These are phyloP conservation scores for Otolemur crassicaudatus DNA, from an alignment of 2,797 vertebrate species.

Conservation along the genomic window DNA sequence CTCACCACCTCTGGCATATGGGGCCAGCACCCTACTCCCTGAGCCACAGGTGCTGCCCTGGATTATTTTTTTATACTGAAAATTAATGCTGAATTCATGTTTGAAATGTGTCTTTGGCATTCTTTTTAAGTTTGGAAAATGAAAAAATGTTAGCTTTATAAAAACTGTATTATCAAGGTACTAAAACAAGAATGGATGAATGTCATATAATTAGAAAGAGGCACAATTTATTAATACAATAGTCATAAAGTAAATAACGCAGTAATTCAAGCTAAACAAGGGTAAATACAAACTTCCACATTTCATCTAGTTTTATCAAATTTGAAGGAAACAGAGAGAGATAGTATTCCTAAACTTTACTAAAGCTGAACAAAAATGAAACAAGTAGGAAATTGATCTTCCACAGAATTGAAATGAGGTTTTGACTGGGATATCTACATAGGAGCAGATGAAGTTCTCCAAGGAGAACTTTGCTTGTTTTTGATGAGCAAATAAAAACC, in stretches of 20 bases:
- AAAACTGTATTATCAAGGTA: neutral
- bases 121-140: neutral
- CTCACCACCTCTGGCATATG: too few relatives aligned
- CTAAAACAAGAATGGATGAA: neutral
- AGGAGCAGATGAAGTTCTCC: neutral
- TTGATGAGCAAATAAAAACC: neutral
- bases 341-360: neutral
- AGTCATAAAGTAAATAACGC: neutral
- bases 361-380: neutral
- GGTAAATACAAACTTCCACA: neutral
- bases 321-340: neutral
- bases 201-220: conserved; percentile 34
- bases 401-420: neutral
- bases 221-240: conserved; percentile 42
- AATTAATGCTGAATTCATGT: neutral
- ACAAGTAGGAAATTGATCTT: neutral
- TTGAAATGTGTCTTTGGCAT: neutral
- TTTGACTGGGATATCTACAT: neutral
- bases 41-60: too few relatives aligned
- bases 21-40: too few relatives aligned
- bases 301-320: neutral
- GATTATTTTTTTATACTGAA: neutral
- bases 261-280: neutral
- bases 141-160: neutral
- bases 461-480: neutral